These are phyloP conservation scores for Drosophila oshimai DNA, from an alignment of 1,140 invertebrate species.

Conservation along the genomic window DNA sequence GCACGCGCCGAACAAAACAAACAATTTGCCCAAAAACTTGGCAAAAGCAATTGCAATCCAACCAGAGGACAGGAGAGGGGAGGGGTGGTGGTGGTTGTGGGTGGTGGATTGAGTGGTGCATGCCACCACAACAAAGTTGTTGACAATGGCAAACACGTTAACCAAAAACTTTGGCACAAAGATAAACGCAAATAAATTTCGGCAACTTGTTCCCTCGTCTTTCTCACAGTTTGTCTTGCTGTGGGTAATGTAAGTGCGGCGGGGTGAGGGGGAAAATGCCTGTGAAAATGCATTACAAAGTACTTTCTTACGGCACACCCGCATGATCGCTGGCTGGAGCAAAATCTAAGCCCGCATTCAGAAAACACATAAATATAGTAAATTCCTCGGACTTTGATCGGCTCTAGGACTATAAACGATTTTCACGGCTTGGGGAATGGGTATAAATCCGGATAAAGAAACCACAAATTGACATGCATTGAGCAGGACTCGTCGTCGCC, in stretches of 20 bases:
- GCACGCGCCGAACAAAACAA: constrained; percentile 79
- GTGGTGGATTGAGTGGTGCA: constrained; percentile 39
- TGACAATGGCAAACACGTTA: constrained; percentile 80
- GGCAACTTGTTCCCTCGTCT: constrained; percentile 51
- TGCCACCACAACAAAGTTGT: constrained; percentile 77
- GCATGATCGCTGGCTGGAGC: constrained; percentile 31
- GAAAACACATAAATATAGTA: constrained; percentile 63
- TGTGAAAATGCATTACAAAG: constrained; percentile 32
- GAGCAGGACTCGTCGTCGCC: constrained; percentile 26
- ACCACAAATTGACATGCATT: constrained; percentile 74
- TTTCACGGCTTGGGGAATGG: constrained; percentile 41
- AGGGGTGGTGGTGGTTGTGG: background rate
- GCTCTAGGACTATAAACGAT: constrained; percentile 48
- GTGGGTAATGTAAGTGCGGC: constrained; percentile 3
- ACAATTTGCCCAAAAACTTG: constrained; percentile 74
- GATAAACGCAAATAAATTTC: constrained; percentile 81
- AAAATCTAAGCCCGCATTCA: constrained; percentile 62
- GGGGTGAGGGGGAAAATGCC: background rate
- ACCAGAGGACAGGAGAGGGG: constrained; percentile 21
- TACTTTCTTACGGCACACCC: constrained; percentile 21
- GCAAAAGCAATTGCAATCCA: constrained; percentile 80
- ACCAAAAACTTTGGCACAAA: constrained; percentile 78
- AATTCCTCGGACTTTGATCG: constrained; percentile 25
- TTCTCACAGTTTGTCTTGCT: constrained; percentile 42
- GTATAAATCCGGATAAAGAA: constrained; percentile 15